Percentiles rank a stretch among this genome's conserved stretches.
These are phyloP conservation scores for Geotrupes spiniger DNA, from an alignment of 2,888 invertebrate species.

Conservation along the genomic window DNA sequence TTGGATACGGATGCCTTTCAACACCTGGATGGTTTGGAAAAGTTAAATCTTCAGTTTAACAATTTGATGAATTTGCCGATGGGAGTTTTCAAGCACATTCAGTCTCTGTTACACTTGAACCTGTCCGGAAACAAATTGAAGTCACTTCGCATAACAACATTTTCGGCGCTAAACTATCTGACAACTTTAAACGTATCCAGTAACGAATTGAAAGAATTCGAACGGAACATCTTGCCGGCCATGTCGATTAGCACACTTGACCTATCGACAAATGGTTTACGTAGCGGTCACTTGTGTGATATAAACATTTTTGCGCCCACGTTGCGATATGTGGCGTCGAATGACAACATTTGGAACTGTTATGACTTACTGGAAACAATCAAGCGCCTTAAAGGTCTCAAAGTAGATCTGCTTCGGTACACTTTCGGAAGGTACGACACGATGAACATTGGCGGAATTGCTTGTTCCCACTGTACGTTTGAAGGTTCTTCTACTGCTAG, in stretches of 20 bases:
- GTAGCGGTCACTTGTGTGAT: constrained; percentile 38
- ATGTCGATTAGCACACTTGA: constrained; percentile 39
- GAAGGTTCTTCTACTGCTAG: no score
- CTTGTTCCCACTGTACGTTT: constrained; percentile 41
- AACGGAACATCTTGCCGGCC: constrained; percentile 37
- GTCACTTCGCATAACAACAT: constrained; percentile 37
- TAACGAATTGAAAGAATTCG: constrained; percentile 32
- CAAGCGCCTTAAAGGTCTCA: constrained; percentile 36
- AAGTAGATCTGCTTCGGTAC: constrained; percentile 34
- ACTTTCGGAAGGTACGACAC: constrained; percentile 35
- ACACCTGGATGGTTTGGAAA: constrained; percentile 37
- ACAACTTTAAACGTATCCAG: constrained; percentile 37
- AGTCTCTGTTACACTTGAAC: constrained; percentile 36
- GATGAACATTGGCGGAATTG: constrained; percentile 44
- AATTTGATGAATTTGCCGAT: constrained; percentile 40
- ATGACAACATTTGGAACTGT: constrained; percentile 43
- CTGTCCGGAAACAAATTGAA: constrained; percentile 40
- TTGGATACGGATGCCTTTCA: constrained; percentile 36
- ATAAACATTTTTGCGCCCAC: constrained; percentile 36
- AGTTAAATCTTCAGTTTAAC: constrained; percentile 40
- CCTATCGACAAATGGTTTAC: constrained; percentile 40
- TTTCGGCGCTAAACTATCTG: constrained; percentile 40
- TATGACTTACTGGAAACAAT: constrained; percentile 36
- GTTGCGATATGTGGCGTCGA: constrained; percentile 38
- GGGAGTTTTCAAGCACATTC: constrained; percentile 38